Conservation (phyloP, 2,888 invertebrate genomes). For the Panopea generosa region DNA sequence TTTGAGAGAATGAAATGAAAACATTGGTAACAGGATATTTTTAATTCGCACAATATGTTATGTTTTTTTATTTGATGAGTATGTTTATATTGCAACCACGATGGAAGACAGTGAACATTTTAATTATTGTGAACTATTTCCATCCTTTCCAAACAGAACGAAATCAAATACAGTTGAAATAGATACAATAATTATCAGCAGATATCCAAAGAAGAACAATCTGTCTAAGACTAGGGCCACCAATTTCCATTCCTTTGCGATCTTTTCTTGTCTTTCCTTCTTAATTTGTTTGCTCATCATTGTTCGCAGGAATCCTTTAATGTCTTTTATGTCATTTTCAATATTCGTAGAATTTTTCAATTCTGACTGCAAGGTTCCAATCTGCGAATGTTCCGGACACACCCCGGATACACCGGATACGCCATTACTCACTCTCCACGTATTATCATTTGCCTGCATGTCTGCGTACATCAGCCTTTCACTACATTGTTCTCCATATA, state of each 20-base stretch:
- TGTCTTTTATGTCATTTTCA: conserved; percentile 81
- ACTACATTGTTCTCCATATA: conserved; percentile 67
- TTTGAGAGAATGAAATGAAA: too few species aligned
- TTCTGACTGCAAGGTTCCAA: conserved; percentile 24
- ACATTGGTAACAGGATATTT: too few species aligned
- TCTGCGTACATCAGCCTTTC: conserved; percentile 75
- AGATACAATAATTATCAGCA: conserved; percentile 80
- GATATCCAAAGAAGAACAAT: conserved; percentile 83
- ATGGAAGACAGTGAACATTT: too few species aligned
- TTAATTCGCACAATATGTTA: too few species aligned
- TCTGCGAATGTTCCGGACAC: neutral
- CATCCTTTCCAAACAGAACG: conserved; percentile 57
- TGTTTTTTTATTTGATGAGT: too few species aligned
- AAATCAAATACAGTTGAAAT: conserved; percentile 81
- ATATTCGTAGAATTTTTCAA: conserved; percentile 60
- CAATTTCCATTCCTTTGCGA: conserved; percentile 82
- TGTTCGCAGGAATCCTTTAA: conserved; percentile 72
- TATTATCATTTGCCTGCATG: conserved; percentile 65
- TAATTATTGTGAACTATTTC: conserved; percentile 30
- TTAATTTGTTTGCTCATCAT: conserved; percentile 76
- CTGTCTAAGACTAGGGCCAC: conserved; percentile 83
- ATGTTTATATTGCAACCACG: too few species aligned
- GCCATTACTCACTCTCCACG: conserved; percentile 51
- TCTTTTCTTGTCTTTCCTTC: conserved; percentile 77
- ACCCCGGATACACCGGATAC: conserved; percentile 13